phyloP scores from a whole-genome alignment of 2,888 invertebrate genomes.

The Meganola albula region DNA sequence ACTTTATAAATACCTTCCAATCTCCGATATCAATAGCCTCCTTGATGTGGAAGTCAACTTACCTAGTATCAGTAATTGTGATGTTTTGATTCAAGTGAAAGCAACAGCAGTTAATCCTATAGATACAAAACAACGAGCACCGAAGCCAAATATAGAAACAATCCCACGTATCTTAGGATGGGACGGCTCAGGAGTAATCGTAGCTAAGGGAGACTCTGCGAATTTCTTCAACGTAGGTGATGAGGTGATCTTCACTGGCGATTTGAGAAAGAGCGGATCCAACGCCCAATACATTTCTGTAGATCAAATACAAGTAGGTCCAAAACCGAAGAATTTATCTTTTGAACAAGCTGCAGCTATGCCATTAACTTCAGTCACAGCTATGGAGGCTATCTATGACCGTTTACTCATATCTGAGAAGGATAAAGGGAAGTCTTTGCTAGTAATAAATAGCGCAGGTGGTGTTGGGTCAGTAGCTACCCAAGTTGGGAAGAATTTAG shows the following conservation, averaged over 20 bases:
- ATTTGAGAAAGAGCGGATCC: constrained; percentile 49
- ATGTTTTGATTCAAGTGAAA: constrained; percentile 60
- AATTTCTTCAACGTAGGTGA: constrained; percentile 52
- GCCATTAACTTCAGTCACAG: constrained; percentile 57
- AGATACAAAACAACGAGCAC: constrained; percentile 58
- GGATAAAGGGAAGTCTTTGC: constrained; percentile 53
- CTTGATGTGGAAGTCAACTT: constrained; percentile 55
- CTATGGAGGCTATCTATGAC: constrained; percentile 56
- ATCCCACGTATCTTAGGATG: constrained; percentile 55
- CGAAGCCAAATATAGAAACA: constrained; percentile 47
- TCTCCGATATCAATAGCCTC: constrained; percentile 50
- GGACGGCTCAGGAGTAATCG: constrained; percentile 61
- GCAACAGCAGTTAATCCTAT: constrained; percentile 63
- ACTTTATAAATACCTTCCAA: constrained; percentile 61
- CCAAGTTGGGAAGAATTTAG: constrained; percentile 54
- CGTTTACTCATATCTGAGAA: constrained; percentile 52
- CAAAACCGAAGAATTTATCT: constrained; percentile 53
- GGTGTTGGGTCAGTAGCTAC: constrained; percentile 64
- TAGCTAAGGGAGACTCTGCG: constrained; percentile 44
- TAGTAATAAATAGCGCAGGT: constrained; percentile 64
- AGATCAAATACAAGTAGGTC: constrained; percentile 49
- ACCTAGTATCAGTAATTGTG: constrained; percentile 42
- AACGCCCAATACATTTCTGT: constrained; percentile 60
- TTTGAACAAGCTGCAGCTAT: constrained; percentile 67
- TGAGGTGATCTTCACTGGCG: constrained; percentile 60